These are phyloP conservation scores for Drosophila nasuta DNA, from an alignment of 1,140 invertebrate species.

Conservation along the genomic window DNA sequence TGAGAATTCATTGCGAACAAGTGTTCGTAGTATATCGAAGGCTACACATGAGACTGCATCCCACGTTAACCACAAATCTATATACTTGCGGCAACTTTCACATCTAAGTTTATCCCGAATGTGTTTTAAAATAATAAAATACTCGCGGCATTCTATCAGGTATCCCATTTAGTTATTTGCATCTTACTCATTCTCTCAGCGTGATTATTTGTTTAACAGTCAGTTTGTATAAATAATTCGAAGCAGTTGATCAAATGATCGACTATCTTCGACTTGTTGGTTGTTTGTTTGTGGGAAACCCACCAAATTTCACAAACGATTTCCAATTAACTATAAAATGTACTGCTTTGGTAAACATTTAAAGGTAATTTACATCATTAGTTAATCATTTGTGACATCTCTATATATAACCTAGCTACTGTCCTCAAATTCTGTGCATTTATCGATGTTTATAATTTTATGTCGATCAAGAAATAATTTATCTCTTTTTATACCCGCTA, in stretches of 20 bases:
- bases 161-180: slow-evolving; percentile 1
- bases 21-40: neutral
- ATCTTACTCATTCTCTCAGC: slow-evolving; percentile 26
- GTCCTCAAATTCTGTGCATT: too few relatives aligned
- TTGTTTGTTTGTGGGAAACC: neutral
- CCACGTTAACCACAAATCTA: neutral
- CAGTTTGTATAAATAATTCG: slow-evolving; percentile 56
- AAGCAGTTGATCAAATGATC: slow-evolving; percentile 61
- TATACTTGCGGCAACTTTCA: neutral
- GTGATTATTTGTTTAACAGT: slow-evolving; percentile 50
- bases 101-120: slow-evolving; percentile 4
- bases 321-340: slow-evolving; percentile 2
- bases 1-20: slow-evolving; percentile 24
- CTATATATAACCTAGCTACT: too few relatives aligned
- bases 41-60: neutral
- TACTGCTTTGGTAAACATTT: too few relatives aligned
- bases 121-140: slow-evolving; percentile 11
- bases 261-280: slow-evolving; percentile 14
- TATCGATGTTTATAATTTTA: too few relatives aligned
- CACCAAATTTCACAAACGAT: neutral
- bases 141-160: neutral
- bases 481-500: too few relatives aligned
- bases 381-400: too few relatives aligned
- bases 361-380: too few relatives aligned
- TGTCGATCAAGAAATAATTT: too few relatives aligned